These are phyloP conservation scores for Urocynchramus pylzowi DNA, from an alignment of 2,113 vertebrate species.

Conservation along the genomic window DNA sequence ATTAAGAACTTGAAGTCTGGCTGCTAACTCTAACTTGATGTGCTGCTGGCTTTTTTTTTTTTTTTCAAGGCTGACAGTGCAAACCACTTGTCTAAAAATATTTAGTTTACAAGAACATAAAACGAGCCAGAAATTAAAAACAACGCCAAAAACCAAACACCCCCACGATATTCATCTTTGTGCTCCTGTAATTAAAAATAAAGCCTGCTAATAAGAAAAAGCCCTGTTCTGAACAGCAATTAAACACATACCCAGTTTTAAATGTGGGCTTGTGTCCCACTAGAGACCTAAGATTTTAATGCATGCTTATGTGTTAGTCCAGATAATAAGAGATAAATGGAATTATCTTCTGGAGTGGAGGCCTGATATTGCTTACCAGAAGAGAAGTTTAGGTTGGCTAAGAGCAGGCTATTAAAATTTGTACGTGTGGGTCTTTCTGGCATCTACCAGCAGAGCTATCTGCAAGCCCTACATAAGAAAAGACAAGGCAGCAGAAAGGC, in stretches of 20 bases:
- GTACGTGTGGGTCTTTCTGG: not conserved
- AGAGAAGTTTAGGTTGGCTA: not conserved
- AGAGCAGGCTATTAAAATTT: not conserved
- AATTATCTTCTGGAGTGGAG: not conserved
- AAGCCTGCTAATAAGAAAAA: not conserved
- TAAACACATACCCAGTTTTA: not conserved
- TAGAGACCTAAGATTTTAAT: not conserved
- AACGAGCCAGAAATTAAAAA: not conserved
- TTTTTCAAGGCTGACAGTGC: not conserved
- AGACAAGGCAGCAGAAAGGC: not conserved
- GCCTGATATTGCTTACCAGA: not conserved
- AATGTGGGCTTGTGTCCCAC: not conserved
- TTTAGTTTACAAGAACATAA: not conserved
- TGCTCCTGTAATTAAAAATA: not conserved
- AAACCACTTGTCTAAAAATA: not conserved
- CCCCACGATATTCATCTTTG: not conserved
- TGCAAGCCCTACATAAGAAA: not conserved
- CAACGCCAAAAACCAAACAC: not conserved
- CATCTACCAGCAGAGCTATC: not conserved
- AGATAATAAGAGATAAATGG: not conserved
- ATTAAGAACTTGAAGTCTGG: not conserved
- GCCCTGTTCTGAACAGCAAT: not conserved
- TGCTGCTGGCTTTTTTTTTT: accelerated
- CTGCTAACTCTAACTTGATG: not conserved
- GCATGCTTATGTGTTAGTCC: not conserved